Conservation (phyloP, 2,888 invertebrate species). For the Fissipunctia ypsillon region DNA sequence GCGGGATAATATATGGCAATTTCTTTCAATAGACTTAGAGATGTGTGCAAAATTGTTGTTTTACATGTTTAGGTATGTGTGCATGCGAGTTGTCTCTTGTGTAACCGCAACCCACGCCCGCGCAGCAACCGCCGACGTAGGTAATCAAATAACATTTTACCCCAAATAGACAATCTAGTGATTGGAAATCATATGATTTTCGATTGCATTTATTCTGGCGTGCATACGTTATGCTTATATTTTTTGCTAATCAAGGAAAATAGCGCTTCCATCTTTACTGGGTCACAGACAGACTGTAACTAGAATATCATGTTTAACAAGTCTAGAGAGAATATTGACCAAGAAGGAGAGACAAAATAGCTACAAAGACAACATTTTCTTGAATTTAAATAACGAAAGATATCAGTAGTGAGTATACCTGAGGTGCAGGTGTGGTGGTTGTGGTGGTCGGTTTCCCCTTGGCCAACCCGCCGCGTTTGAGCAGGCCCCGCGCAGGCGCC, state of each 20-base stretch:
- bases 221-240: not conserved
- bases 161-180: conserved; percentile 44
- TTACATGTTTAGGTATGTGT: conserved; percentile 39
- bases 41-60: conserved; percentile 57
- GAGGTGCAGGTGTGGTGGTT: conserved; percentile 83
- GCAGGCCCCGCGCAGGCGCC: conserved; percentile 76
- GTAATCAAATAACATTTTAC: conserved; percentile 63
- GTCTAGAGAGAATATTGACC: conserved; percentile 4
- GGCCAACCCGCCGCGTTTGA: conserved; percentile 80
- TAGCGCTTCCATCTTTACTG: conserved; percentile 26
- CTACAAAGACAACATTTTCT: not conserved
- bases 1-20: conserved; percentile 44
- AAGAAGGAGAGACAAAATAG: not conserved
- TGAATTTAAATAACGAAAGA: not conserved
- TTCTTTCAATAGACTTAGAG: conserved; percentile 57
- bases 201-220: not conserved
- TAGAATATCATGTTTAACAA: not conserved
- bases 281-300: conserved; percentile 24
- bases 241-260: conserved; percentile 9
- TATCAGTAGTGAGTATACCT: conserved; percentile 71
- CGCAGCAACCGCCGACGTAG: conserved; percentile 39
- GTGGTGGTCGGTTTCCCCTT: conserved; percentile 85
- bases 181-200: conserved; percentile 8
- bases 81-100: conserved; percentile 46
- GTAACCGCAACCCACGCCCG: conserved; percentile 58